Percentiles rank a stretch among this genome's conserved stretches.
These are phyloP conservation scores for Tetragonula clypearis DNA, from an alignment of 1,140 invertebrate genomes.

Conservation along the genomic window DNA sequence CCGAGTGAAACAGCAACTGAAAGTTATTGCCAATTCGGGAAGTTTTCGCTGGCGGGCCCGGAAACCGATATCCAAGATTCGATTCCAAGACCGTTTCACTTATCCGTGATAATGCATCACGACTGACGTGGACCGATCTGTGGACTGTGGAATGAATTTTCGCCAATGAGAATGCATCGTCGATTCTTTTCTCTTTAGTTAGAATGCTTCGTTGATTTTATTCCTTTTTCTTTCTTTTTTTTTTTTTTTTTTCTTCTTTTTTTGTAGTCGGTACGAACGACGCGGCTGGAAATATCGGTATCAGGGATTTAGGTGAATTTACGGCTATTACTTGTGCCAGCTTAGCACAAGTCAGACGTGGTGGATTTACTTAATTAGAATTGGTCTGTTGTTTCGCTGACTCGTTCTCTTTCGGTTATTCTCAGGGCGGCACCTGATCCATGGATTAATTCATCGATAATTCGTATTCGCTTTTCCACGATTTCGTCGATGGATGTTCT, in stretches of 20 bases:
- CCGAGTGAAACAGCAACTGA: neutral
- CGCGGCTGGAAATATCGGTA: neutral
- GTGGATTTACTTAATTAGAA: neutral
- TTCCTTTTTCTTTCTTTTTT: neutral
- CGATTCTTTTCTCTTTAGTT: neutral
- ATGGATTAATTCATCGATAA: too few species aligned
- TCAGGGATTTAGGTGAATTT: neutral
- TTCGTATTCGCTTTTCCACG: too few species aligned
- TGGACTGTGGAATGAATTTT: neutral
- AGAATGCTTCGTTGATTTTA: neutral
- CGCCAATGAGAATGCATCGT: neutral
- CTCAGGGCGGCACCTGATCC: too few species aligned
- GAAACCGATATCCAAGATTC: neutral
- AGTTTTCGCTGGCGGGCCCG: neutral
- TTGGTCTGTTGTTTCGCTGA: neutral
- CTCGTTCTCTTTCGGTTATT: neutral
- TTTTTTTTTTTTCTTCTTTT: too few species aligned
- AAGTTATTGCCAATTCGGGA: slow-evolving; percentile 43
- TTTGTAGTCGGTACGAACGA: neutral
- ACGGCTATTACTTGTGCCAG: neutral
- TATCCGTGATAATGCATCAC: slow-evolving; percentile 35
- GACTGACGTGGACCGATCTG: slow-evolving; percentile 20
- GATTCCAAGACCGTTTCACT: slow-evolving; percentile 36
- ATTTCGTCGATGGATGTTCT: too few species aligned
- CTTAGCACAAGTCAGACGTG: neutral